Conservation (phyloP, 2,797 vertebrate species). For the Pseudochromis fuscus region DNA sequence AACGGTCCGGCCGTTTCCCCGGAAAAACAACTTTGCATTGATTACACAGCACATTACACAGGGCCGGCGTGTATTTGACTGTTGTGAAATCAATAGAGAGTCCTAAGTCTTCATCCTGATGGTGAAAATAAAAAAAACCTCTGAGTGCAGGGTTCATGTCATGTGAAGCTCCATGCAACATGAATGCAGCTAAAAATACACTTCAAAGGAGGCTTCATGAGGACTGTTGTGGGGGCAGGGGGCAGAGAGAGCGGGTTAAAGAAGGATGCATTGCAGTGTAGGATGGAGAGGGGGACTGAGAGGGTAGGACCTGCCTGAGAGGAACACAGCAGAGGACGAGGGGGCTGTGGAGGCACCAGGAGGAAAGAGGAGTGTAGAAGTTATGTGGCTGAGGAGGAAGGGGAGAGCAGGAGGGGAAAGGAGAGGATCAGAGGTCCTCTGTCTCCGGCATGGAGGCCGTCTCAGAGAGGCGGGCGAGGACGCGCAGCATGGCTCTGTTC, state of each 20-base stretch:
- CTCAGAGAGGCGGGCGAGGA: constrained; percentile 91
- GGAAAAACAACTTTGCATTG: constrained; percentile 35
- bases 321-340: constrained; percentile 84
- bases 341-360: constrained; percentile 68
- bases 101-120: constrained; percentile 8
- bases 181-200: constrained; percentile 64
- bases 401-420: constrained; percentile 60
- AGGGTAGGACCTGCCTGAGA: constrained; percentile 90
- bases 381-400: constrained; percentile 59
- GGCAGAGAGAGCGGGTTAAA: constrained; percentile 14
- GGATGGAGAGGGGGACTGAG: constrained; percentile 12
- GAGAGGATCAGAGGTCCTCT: constrained; percentile 91
- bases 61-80: constrained; percentile 23
- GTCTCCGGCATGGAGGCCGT: constrained; percentile 89
- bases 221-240: constrained; percentile 32
- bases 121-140: neutral
- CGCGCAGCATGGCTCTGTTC: constrained; percentile 94
- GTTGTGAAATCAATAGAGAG: constrained; percentile 12
- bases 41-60: constrained; percentile 45
- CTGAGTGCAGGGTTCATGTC: constrained; percentile 4
- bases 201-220: constrained; percentile 51
- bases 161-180: constrained; percentile 34
- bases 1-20: constrained; percentile 24
- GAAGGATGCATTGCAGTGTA: constrained; percentile 43
- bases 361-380: constrained; percentile 78